These are phyloP conservation scores for Ursus arctos DNA, from an alignment of 2,113 vertebrate genomes.

Conservation along the genomic window DNA sequence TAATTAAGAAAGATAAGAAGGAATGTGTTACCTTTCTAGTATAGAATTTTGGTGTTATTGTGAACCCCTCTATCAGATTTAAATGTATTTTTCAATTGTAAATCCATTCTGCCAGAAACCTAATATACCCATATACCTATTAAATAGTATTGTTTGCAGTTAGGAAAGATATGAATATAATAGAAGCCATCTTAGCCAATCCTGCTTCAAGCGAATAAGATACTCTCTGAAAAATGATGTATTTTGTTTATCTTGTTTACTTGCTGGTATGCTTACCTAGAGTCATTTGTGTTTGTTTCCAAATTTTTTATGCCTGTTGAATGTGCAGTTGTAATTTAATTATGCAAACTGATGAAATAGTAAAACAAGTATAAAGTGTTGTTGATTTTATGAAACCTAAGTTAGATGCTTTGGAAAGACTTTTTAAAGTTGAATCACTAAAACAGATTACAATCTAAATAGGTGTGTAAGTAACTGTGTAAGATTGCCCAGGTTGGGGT, in stretches of 20 bases:
- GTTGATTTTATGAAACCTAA: constrained; percentile 51
- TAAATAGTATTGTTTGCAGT: constrained; percentile 20
- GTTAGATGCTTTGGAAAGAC: constrained; percentile 44
- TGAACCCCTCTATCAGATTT: neutral
- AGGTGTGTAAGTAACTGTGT: constrained; percentile 8
- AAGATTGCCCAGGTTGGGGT: neutral
- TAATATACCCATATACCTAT: neutral
- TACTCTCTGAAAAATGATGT: neutral
- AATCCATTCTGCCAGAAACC: constrained; percentile 13
- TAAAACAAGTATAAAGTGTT: constrained; percentile 29
- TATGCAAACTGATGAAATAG: constrained; percentile 62
- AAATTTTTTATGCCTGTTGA: constrained; percentile 49
- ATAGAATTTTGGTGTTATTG: constrained; percentile 46
- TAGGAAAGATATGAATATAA: neutral
- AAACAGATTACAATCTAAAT: constrained; percentile 29
- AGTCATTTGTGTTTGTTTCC: constrained; percentile 67
- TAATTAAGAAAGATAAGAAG: constrained; percentile 21
- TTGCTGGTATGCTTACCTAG: neutral
- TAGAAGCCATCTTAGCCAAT: neutral
- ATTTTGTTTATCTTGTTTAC: constrained; percentile 66
- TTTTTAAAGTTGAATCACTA: constrained; percentile 55
- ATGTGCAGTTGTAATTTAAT: constrained; percentile 65
- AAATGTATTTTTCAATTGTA: constrained; percentile 39
- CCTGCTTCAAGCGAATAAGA: neutral
- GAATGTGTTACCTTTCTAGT: constrained; percentile 38